A percentile compares a stretch with the other conserved stretches of the same genome.
Conservation (phyloP, 2,888 invertebrate species). For the Bhutanitis thaidina region DNA sequence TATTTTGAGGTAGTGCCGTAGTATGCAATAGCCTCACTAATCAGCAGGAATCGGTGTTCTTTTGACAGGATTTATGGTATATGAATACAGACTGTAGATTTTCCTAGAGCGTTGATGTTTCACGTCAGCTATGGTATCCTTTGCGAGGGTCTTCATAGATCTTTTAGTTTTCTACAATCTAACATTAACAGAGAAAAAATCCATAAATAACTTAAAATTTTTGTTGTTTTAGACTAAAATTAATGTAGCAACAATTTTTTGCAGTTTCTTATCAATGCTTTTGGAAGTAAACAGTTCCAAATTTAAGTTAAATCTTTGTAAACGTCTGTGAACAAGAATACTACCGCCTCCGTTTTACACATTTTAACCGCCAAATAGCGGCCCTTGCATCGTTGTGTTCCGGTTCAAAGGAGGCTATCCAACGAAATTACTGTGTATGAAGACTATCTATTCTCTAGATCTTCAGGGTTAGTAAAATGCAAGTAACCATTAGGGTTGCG, state of each 20-base stretch:
- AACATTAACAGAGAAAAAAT: no score
- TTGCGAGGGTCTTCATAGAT: no score
- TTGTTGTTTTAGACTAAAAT: not conserved
- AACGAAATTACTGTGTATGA: not conserved
- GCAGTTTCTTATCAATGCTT: not conserved
- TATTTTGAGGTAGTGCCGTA: no score
- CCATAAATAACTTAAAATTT: no score
- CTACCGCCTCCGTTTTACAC: not conserved
- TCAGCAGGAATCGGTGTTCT: no score
- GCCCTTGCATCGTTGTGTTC: not conserved
- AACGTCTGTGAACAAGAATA: not conserved
- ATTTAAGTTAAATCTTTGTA: not conserved
- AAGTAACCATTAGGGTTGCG: not conserved
- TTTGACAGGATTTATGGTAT: no score
- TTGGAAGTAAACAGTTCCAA: not conserved
- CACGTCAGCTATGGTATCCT: no score
- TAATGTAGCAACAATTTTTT: not conserved
- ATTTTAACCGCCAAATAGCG: not conserved
- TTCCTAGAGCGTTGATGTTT: no score
- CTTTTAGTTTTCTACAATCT: no score
- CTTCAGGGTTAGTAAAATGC: not conserved
- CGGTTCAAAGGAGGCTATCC: not conserved
- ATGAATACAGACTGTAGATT: no score
- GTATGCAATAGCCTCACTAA: no score
- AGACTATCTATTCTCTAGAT: not conserved